These are phyloP conservation scores for Drosophila orosa DNA, from an alignment of 1,140 invertebrate genomes.

Conservation along the genomic window DNA sequence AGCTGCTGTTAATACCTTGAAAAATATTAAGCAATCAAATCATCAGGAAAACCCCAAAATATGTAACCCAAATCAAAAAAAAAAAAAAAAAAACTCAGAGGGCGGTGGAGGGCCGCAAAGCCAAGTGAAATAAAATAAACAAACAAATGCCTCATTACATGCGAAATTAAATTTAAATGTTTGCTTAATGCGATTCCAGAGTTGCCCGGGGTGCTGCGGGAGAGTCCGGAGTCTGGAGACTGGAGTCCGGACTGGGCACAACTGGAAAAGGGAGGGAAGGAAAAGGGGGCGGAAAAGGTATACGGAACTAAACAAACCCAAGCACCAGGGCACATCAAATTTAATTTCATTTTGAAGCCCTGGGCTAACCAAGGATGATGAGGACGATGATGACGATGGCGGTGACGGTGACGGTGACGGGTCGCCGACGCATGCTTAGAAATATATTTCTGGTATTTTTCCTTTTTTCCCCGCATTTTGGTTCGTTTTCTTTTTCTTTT, in stretches of 20 bases:
- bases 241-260: background rate
- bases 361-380: slow-evolving; percentile 74
- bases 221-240: slow-evolving; percentile 14
- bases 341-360: slow-evolving; percentile 81
- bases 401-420: slow-evolving; percentile 45
- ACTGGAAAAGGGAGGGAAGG: slow-evolving; percentile 31
- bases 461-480: slow-evolving; percentile 19
- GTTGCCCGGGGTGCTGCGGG: slow-evolving; percentile 53
- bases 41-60: slow-evolving; percentile 27
- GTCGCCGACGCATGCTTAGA: slow-evolving; percentile 69
- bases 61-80: slow-evolving; percentile 27
- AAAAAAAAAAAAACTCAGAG: slow-evolving; percentile 22
- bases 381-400: slow-evolving; percentile 18
- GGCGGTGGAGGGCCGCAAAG: slow-evolving; percentile 11
- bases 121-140: slow-evolving; percentile 69
- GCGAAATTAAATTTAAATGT: slow-evolving; percentile 84
- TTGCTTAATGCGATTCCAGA: slow-evolving; percentile 82
- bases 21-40: slow-evolving; percentile 26
- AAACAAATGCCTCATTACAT: slow-evolving; percentile 84
- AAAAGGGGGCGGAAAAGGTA: slow-evolving; percentile 54
- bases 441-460: slow-evolving; percentile 82
- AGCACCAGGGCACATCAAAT: slow-evolving; percentile 72
- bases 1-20: slow-evolving; percentile 6
- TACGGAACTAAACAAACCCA: slow-evolving; percentile 71
- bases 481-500: slow-evolving; percentile 5